A percentile compares a stretch with the other conserved stretches of the same genome.
Conservation (phyloP, 2,113 vertebrate species). For the Seriola rivoliana region DNA sequence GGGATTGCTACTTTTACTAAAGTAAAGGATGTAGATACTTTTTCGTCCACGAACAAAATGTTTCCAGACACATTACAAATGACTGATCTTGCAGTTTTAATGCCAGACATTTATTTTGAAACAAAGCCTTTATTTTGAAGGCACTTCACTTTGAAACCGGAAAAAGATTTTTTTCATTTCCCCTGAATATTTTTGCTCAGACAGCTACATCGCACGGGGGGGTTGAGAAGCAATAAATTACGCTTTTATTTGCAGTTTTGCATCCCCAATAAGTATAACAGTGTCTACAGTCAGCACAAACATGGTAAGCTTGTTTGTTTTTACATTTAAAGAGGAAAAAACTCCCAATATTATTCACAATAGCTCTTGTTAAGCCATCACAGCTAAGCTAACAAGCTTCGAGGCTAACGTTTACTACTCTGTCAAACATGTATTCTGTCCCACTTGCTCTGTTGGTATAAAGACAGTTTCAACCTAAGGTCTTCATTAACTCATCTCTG, state of each 20-base stretch:
- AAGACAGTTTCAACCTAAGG: not conserved
- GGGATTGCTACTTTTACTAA: not conserved
- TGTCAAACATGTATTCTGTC: not conserved
- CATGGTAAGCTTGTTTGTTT: conserved; percentile 67
- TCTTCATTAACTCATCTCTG: accelerated
- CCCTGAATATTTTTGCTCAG: conserved; percentile 16
- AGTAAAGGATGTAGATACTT: not conserved
- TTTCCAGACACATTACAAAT: not conserved
- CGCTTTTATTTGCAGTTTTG: conserved; percentile 3
- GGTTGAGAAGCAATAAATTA: not conserved
- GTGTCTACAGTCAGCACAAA: conserved; percentile 11
- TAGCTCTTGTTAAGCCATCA: conserved; percentile 17
- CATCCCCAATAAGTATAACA: not conserved
- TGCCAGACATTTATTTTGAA: conserved; percentile 44
- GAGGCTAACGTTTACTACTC: conserved; percentile 29
- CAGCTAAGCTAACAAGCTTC: conserved; percentile 62
- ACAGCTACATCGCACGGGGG: conserved; percentile 15
- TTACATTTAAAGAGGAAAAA: not conserved
- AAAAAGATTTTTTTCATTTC: conserved; percentile 51
- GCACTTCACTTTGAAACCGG: conserved; percentile 34
- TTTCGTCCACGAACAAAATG: not conserved
- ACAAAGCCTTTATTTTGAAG: conserved; percentile 67
- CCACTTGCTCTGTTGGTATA: not conserved
- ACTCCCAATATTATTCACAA: not conserved
- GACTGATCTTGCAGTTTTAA: not conserved